A percentile compares a stretch with the other conserved stretches of the same genome.
Conservation (phyloP, 2,113 vertebrate genomes). For the Cynopterus brachyotis region DNA sequence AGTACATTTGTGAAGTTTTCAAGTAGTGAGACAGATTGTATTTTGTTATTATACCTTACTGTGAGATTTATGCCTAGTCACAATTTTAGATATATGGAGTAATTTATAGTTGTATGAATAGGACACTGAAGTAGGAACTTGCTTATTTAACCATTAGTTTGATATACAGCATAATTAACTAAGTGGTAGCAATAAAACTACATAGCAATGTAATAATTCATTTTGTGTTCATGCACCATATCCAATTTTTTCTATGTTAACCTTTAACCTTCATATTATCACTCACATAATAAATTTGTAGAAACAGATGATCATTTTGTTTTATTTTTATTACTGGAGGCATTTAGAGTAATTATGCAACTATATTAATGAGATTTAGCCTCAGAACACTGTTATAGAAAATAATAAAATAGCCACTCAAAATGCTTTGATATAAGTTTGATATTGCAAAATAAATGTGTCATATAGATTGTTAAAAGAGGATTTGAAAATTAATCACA, state of each 20-base stretch:
- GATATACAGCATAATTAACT: constrained; percentile 84
- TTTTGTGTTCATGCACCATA: constrained; percentile 82
- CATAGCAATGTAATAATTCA: constrained; percentile 78
- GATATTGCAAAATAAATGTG: constrained; percentile 53
- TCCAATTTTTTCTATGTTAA: constrained; percentile 83
- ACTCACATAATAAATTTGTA: constrained; percentile 79
- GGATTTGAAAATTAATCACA: background rate
- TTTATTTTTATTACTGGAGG: constrained; percentile 81
- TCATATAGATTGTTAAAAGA: background rate
- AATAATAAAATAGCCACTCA: constrained; percentile 26
- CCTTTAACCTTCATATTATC: constrained; percentile 80
- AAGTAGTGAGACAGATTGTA: constrained; percentile 61
- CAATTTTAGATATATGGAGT: constrained; percentile 53
- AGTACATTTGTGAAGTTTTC: constrained; percentile 49
- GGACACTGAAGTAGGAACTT: constrained; percentile 73
- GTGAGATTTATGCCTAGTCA: constrained; percentile 72
- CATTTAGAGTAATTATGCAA: constrained; percentile 69
- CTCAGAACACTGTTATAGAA: constrained; percentile 66
- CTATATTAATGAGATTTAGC: constrained; percentile 72
- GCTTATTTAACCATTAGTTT: constrained; percentile 84
- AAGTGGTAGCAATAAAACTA: constrained; percentile 81
- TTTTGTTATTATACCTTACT: constrained; percentile 47
- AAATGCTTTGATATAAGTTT: constrained; percentile 45
- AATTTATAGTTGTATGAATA: constrained; percentile 71
- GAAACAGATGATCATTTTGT: constrained; percentile 81